A percentile compares a stretch with the other conserved stretches of the same genome.
Evolutionary conservation across 1,140 invertebrate genomes (phyloP).

Genomic region (Stratiolaelaps scimitus): DNA sequence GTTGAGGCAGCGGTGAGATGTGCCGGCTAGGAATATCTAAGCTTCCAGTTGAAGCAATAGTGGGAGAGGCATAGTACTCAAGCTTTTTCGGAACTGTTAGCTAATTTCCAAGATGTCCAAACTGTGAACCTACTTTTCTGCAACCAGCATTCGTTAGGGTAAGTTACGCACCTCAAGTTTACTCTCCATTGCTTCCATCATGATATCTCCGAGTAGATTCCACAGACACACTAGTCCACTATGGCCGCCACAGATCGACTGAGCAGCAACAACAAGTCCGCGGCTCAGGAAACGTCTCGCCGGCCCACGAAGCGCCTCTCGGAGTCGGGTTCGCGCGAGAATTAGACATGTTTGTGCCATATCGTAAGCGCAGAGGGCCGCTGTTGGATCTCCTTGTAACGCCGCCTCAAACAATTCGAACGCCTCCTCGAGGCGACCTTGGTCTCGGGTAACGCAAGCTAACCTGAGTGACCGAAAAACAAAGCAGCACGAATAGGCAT

Average conservation of each 20-base stretch:
- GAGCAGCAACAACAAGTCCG: background rate
- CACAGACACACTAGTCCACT: slow-evolving; percentile 1
- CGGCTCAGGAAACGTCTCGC: background rate
- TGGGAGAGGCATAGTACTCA: background rate
- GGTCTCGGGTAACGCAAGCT: slow-evolving; percentile 7
- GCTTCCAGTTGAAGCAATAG: too few species aligned
- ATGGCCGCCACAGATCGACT: slow-evolving; percentile 1
- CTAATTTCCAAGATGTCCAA: too few species aligned
- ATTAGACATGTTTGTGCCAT: background rate
- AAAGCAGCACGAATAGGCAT: background rate
- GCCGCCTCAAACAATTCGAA: slow-evolving; percentile 2
- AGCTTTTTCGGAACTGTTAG: background rate
- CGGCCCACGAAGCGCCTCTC: background rate
- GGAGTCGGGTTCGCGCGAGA: background rate
- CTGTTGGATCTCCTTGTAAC: background rate
- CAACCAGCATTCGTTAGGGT: too few species aligned
- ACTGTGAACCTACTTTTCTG: too few species aligned
- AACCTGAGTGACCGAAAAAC: slow-evolving; percentile 1
- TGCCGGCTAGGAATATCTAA: too few species aligned
- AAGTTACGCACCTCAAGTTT: slow-evolving; percentile 1
- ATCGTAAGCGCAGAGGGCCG: background rate
- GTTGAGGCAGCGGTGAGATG: too few species aligned
- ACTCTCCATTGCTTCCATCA: background rate
- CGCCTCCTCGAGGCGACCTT: background rate
- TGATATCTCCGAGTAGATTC: slow-evolving; percentile 1